Evolutionary conservation across 1,140 invertebrate species (phyloP), one percentile per base, ranked within the genome.

Genomic region (Dendrolimus kikuchii): DNA sequence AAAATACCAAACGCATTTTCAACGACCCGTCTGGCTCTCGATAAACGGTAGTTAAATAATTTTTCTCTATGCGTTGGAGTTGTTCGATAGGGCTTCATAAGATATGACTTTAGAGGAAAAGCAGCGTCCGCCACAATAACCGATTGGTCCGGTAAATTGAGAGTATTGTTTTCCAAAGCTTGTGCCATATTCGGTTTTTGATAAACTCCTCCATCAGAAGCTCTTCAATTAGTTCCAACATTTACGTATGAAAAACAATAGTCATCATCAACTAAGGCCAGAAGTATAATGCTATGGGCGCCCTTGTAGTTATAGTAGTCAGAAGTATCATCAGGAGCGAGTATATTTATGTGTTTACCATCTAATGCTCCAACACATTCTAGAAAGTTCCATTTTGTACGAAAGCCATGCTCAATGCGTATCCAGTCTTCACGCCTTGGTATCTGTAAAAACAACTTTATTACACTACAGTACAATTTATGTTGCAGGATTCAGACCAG

Each of bases 261-360:
- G 52, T 89, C 60, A 6, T 71, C 75, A 68, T 90, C 86, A 6
- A 76, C 77, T 46, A 88, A 46, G 7, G 75, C 88, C 49, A 89
- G 57, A 7, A 90, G 61, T 46, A 90, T 85, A 43, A 89, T 79
- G 47, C 84, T 88, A 62, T 81, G 84, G 46, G 59, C 77, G 7
- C 64, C 56, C 53, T 90, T 90, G 52, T 89, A 89, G 64, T 90
- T 90, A 49, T 71, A 87, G 5, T 71, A 53, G 5, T 65, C 60
- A 46, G 88, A 87, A 55, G 63, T 64, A 36, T 73, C 55, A 40
- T 46, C 5, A 40, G 88, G 86, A 4, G 52, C 50, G 59, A 70
- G 7, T 40, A 53, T 40, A 37, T 8, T 39, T 5, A 53, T 38
- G 36, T 53, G 51, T 40, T 51, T 51, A 6, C 49, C 49, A 36